Evolutionary conservation across 2,888 invertebrate species (phyloP), one percentile per base, ranked within the genome.

Genomic region (Zhengitettix transpicula): DNA sequence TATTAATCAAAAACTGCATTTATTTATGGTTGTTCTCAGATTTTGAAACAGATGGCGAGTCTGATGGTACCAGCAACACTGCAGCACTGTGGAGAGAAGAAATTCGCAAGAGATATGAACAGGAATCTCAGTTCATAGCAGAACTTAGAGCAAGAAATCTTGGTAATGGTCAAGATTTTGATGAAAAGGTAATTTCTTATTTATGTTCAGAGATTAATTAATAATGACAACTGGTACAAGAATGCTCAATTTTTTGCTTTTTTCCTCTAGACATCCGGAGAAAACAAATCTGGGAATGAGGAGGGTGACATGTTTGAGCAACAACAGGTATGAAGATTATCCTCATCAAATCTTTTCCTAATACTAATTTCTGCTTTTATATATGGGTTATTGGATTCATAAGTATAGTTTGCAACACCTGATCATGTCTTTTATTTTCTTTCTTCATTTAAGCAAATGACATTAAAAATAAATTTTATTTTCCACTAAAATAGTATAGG

Each of bases 1-100:
- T 28, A 28, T 28, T 28, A 28, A 28, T 28, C 28, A 28, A 28
- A 28, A 28, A 28, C 7, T 28, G 28, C 28, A 28, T 28, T 28
- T 28, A 28, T 28, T 28, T 28, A 28, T 28, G 28, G 28, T 28
- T 28, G 28, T 28, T 28, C 28, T 28, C 71, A 85, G 85, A 85
- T 76, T 84, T 84, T 70, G 84, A 84, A 69, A 60, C 61, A 55
- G 85, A 83, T 64, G 84, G 77, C 56, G 79, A 84, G 52, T 83
- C 84, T 67, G 80, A 79, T 62, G 65, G 64, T 52, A 64, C 62
- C 11, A 44, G 63, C 12, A 63, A 63, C 52, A 56, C 62, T 17
- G 64, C 64, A 10, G 65, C 65, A 16, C 56, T 65, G 11, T 81
- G 80, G 80, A 77, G 79, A 60, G 77, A 78, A 64, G 80, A 80